Evolutionary conservation across 2,888 invertebrate genomes (phyloP), one percentile per base, ranked within the genome.

Genomic region (Cheilosia impressa): DNA sequence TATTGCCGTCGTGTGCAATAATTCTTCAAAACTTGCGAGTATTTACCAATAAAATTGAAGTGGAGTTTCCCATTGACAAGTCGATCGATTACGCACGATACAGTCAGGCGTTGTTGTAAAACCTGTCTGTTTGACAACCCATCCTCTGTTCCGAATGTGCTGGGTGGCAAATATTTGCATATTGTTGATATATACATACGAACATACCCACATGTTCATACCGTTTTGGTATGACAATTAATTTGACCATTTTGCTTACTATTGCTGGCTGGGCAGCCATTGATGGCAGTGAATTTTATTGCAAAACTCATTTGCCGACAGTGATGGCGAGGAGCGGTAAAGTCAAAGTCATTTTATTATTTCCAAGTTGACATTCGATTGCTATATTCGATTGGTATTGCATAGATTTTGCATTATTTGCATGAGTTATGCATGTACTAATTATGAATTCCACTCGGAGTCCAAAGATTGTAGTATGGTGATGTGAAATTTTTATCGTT

Each of bases 21-120:
- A 45, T 43, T 45, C 15, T 31, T 5, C 45, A 43, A 57, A 31
- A 38, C 13, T 38, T 38, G 13, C 9, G 38, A 38, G 38, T 13
- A 38, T 38, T 38, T 38, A 13, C 2, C 41, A n/a, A 27, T 41
- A 68, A 55, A 68, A 55, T 58, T 13, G 50, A 47, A 71, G 58
- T 50, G 52, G 58, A 60, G 50, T 50, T 45, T 38, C n/a, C n/a
- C 50, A 71, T 71, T 71, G 50, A 34, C 47, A 58, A 60, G 71
- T 34, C 60, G 17, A 27, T 50, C 58, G 50, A 58, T 47, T 47
- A 58, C 9, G 9, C 9, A 31, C 50, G 71, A 24, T 50, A 41
- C 58, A 57, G 50, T 50, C 55, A 41, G 55, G n/a, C 52, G 47
- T 31, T 69, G 57, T 38, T 13, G 38, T 38, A 38, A 10, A 38